Conservation (phyloP, 2,888 invertebrate genomes). For the Melitaea athalia region DNA sequence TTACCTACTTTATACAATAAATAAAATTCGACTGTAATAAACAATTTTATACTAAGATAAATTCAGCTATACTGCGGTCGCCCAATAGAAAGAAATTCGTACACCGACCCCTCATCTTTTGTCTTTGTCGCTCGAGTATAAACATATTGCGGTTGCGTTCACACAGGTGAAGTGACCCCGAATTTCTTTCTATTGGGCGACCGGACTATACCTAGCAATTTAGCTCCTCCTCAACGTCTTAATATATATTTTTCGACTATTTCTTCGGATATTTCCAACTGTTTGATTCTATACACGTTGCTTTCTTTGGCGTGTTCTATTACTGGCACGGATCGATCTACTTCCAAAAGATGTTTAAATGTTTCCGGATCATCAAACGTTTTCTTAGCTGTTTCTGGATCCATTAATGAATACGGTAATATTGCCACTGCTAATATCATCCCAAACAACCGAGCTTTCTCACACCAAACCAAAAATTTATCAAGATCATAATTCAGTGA, state of each 20-base stretch:
- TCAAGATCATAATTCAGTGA: conserved; percentile 42
- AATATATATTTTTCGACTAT: conserved; percentile 56
- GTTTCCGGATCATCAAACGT: conserved; percentile 48
- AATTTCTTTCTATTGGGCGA: no score
- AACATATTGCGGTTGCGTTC: no score
- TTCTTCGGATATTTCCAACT: conserved; percentile 57
- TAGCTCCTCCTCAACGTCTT: neutral
- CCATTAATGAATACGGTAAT: conserved; percentile 52
- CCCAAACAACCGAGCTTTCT: conserved; percentile 41
- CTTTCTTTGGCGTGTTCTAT: conserved; percentile 44
- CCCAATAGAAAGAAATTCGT: no score
- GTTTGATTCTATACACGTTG: conserved; percentile 47
- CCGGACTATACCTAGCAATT: no score
- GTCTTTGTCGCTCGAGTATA: no score
- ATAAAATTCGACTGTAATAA: no score
- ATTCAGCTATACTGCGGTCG: no score
- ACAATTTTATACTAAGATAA: no score
- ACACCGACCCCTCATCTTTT: no score
- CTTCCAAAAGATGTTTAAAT: conserved; percentile 38
- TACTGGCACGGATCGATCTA: conserved; percentile 47
- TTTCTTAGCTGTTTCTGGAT: conserved; percentile 43
- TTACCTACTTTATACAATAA: no score
- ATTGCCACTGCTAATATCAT: conserved; percentile 41
- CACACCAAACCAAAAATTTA: conserved; percentile 39
- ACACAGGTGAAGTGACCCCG: no score